Evolutionary conservation across 2,797 vertebrate genomes (phyloP).

Genomic region (Channa striata): DNA sequence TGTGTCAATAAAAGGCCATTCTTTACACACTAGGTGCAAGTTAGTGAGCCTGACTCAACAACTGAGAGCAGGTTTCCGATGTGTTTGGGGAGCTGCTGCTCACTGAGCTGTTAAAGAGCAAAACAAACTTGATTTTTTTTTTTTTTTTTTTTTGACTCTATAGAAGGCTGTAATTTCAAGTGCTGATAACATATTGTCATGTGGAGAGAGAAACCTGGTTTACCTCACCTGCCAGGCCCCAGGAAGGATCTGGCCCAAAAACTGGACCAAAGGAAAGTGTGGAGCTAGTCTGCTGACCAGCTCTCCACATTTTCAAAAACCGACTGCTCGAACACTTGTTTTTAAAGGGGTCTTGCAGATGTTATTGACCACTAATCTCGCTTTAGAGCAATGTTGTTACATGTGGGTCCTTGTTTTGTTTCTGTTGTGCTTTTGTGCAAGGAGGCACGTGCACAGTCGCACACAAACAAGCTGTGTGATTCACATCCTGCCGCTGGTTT

Average conservation of each 20-base stretch:
- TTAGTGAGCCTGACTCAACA: constrained; percentile 33
- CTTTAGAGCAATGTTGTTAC: not conserved
- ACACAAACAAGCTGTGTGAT: not conserved
- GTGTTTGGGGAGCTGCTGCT: constrained; percentile 32
- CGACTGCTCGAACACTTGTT: not conserved
- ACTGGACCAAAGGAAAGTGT: not conserved
- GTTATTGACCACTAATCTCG: not conserved
- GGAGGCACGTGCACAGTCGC: not conserved
- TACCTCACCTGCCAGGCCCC: not conserved
- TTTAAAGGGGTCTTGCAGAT: not conserved
- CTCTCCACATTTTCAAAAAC: not conserved
- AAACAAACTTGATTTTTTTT: constrained; percentile 4
- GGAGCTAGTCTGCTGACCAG: not conserved
- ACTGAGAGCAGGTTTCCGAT: constrained; percentile 30
- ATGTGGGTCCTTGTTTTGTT: not conserved
- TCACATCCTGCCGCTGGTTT: not conserved
- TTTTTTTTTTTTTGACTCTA: constrained; percentile 10
- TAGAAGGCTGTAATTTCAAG: not conserved
- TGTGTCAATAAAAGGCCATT: constrained; percentile 52
- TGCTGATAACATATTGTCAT: not conserved
- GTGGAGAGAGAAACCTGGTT: constrained; percentile 2
- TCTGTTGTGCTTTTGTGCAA: too few species aligned
- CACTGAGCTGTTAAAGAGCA: constrained; percentile 32
- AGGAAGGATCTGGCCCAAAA: not conserved
- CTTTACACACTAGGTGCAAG: constrained; percentile 24